Percentiles rank a stretch among this genome's conserved stretches.
These are phyloP conservation scores for Phalangium opilio DNA, from an alignment of 2,888 invertebrate species.

Conservation along the genomic window DNA sequence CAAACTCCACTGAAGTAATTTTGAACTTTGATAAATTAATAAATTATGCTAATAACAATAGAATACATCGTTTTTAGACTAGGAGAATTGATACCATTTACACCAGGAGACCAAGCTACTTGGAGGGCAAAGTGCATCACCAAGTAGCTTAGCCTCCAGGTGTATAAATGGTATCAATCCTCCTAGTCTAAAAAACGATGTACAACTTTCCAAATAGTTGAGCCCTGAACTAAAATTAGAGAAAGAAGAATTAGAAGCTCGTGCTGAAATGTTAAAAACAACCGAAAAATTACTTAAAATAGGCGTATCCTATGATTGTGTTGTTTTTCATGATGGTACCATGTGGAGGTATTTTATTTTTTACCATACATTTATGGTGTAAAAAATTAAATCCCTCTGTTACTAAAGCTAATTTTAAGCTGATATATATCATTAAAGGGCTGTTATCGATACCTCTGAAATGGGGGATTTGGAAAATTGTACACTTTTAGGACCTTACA, in stretches of 20 bases:
- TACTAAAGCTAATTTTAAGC: not conserved
- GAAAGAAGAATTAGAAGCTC: constrained; percentile 77
- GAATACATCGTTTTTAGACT: too few relatives aligned
- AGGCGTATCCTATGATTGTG: constrained; percentile 82
- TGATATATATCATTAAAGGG: constrained; percentile 35
- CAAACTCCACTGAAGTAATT: constrained; percentile 26
- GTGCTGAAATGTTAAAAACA: constrained; percentile 61
- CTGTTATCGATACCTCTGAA: constrained; percentile 69
- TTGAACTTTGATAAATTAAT: constrained; percentile 4
- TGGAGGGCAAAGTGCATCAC: too few relatives aligned
- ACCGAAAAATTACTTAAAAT: constrained; percentile 70
- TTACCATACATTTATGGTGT: not conserved
- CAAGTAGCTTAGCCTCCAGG: not conserved
- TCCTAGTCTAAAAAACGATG: too few relatives aligned
- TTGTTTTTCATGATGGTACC: constrained; percentile 77
- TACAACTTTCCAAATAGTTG: too few relatives aligned
- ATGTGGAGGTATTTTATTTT: constrained; percentile 72
- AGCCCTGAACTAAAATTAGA: constrained; percentile 50
- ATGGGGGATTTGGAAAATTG: constrained; percentile 63
- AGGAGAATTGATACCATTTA: too few relatives aligned
- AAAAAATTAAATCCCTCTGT: not conserved
- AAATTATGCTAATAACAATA: not conserved
- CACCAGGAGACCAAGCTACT: too few relatives aligned
- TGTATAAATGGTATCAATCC: not conserved
- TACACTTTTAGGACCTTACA: constrained; percentile 62